Conservation (phyloP, 2,113 vertebrate genomes). For the Mobula hypostoma region DNA sequence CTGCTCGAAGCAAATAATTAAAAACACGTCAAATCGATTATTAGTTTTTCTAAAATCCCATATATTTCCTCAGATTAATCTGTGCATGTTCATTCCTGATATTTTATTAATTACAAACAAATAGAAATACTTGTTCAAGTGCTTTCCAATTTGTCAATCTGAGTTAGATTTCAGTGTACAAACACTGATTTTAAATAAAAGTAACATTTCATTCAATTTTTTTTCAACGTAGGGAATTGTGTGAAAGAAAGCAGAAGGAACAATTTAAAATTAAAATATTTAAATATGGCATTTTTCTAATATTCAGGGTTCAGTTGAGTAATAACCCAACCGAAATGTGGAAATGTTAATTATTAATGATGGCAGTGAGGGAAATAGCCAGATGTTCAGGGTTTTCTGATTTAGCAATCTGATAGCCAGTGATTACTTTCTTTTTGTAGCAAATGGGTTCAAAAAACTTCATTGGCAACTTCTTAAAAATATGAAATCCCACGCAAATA, state of each 20-base stretch:
- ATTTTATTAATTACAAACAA: background rate
- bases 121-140: background rate
- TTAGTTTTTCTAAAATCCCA: background rate
- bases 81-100: background rate
- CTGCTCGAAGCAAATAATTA: background rate
- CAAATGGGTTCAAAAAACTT: background rate
- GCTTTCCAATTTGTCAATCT: background rate
- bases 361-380: background rate
- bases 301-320: background rate
- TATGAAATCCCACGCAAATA: background rate
- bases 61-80: background rate
- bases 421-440: background rate
- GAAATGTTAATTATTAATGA: constrained; percentile 17
- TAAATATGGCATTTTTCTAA: background rate
- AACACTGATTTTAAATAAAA: background rate
- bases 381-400: no score
- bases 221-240: background rate
- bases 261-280: background rate
- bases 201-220: background rate
- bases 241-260: background rate
- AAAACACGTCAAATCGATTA: background rate
- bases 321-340: background rate
- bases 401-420: background rate
- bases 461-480: background rate
- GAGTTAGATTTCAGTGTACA: background rate